phyloP scores from a whole-genome alignment of 2,888 invertebrate species.

The Neelides folsomi region DNA sequence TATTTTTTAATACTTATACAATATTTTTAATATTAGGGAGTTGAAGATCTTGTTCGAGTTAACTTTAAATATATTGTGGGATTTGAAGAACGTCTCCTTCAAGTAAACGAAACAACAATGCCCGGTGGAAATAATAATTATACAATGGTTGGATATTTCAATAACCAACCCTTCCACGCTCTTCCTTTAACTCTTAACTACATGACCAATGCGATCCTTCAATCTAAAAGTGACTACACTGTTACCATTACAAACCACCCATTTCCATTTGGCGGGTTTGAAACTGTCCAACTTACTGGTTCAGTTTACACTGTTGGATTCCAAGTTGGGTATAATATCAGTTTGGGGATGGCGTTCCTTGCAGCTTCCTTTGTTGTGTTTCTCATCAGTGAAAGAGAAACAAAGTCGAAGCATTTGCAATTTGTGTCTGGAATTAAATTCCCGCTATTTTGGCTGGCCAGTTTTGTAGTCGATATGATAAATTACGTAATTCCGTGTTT shows the following conservation, averaged over 20 bases:
- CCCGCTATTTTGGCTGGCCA: slow-evolving; percentile 54
- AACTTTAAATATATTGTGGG: slow-evolving; percentile 1
- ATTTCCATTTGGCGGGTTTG: slow-evolving; percentile 48
- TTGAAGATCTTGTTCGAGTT: too few species aligned
- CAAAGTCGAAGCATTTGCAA: slow-evolving; percentile 56
- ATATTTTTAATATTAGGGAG: too few species aligned
- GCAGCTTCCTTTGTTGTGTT: slow-evolving; percentile 42
- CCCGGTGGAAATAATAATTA: too few species aligned
- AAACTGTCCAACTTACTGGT: slow-evolving; percentile 37
- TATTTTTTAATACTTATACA: too few species aligned
- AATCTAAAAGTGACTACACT: slow-evolving; percentile 35
- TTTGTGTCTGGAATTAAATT: slow-evolving; percentile 57
- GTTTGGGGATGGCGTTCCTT: slow-evolving; percentile 48
- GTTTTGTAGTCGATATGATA: slow-evolving; percentile 53
- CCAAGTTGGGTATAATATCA: slow-evolving; percentile 44
- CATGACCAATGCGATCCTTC: slow-evolving; percentile 50
- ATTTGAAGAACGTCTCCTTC: background rate
- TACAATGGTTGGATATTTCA: slow-evolving; percentile 46
- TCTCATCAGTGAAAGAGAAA: slow-evolving; percentile 51
- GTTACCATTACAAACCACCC: slow-evolving; percentile 51
- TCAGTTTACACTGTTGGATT: slow-evolving; percentile 13
- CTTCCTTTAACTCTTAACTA: slow-evolving; percentile 53
- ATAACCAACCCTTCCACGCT: slow-evolving; percentile 64
- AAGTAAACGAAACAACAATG: too few species aligned
- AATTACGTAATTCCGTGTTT: slow-evolving; percentile 48